Evolutionary conservation across 2,797 vertebrate species (phyloP), one percentile per base, ranked within the genome.

Genomic region (Discoglossus pictus): DNA sequence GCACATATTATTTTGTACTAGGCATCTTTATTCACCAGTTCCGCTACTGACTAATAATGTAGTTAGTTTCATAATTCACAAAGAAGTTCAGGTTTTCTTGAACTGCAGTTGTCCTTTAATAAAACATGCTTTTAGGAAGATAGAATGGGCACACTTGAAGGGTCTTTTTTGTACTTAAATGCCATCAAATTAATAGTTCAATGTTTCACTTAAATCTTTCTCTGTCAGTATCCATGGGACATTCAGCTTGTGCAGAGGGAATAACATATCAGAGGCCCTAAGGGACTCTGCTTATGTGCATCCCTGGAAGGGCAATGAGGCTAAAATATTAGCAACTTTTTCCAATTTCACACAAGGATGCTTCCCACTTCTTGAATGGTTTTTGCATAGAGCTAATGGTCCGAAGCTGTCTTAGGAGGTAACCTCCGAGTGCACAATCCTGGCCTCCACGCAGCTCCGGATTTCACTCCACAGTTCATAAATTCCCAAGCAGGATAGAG

Each of bases 401-500:
- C 59, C 46, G 17, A 27, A 13, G 42, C 50, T 7, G 35, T 42
- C 17, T 55, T 62, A 62, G 18, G 50, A 61, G 51, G 31, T 55
- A 69, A 62, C 67, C 67, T 69, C 16, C 1, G 35, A 44, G 27
- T 54, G 20, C 27, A 16, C 40, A n/a, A 20, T 38, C 38, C 48
- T 15, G 40, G 58, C 42, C 58, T 40, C 16, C 27, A 12, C 17
- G 17, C 3, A 24, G 13, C 50, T 39, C 15, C 6, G 35, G 15
- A 23, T 16, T 40, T 69, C 9, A 13, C 20, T 61, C 55, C 31
- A 61, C 48, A 69, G 39, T 76, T 75, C 81, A 80, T 82, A 83
- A 80, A 80, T 70, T 77, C 79, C 67, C 35, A 75, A 47, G 54
- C 36, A 74, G 72, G 40, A 74, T 56, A 79, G 44, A 73, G 78